Conservation (phyloP, 2,888 invertebrate species). For the Erebia palarica region DNA sequence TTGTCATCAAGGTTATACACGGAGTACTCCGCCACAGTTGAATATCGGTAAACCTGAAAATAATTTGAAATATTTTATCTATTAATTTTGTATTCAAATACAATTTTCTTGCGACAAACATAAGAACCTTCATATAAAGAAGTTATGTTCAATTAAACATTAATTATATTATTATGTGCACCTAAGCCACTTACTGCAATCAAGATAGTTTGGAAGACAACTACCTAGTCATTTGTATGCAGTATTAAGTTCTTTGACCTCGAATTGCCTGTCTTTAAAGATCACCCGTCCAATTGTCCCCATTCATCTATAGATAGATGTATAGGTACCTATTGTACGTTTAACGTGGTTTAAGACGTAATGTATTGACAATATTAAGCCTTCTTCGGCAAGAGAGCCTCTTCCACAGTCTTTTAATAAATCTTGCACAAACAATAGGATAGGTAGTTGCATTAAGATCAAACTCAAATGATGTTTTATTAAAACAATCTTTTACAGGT, state of each 20-base stretch:
- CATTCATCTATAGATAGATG: slow-evolving; percentile 9
- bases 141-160: background rate
- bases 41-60: slow-evolving; percentile 86
- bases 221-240: slow-evolving; percentile 3
- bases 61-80: slow-evolving; percentile 26
- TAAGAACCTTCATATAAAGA: background rate
- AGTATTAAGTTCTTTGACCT: slow-evolving; percentile 13
- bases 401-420: background rate
- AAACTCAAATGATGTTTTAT: background rate
- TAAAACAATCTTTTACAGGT: too few relatives aligned
- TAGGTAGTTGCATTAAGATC: background rate
- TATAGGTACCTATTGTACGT: background rate
- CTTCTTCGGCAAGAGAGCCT: background rate
- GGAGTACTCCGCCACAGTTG: slow-evolving; percentile 83
- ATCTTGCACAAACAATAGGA: background rate
- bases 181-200: background rate
- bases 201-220: background rate
- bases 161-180: too few relatives aligned
- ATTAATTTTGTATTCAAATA: background rate
- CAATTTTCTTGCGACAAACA: background rate
- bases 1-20: slow-evolving; percentile 81
- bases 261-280: slow-evolving; percentile 18
- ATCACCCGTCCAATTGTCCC: slow-evolving; percentile 22
- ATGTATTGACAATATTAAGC: background rate
- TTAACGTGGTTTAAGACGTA: background rate